Evolutionary conservation across 2,113 vertebrate genomes (phyloP).

Genomic region (Apus apus): DNA sequence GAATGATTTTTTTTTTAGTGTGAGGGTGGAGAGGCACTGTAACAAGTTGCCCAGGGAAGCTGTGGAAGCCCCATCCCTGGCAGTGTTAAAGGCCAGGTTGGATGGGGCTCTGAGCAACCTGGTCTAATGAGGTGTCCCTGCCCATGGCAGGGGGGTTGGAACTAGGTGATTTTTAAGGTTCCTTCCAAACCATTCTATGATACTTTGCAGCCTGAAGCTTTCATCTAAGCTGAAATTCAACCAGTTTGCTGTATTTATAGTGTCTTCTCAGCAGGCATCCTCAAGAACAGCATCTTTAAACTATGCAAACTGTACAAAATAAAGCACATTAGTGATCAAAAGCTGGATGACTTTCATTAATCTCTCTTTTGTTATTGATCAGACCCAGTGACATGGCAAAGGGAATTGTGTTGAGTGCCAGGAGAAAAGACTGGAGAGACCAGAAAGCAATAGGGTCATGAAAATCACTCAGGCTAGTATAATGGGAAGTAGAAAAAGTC

Average conservation of each 20-base stretch:
- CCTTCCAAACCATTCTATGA: too few species aligned
- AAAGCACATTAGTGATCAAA: not conserved
- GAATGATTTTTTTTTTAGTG: too few species aligned
- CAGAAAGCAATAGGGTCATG: not conserved
- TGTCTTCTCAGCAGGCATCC: not conserved
- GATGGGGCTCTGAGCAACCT: too few species aligned
- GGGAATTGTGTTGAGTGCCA: not conserved
- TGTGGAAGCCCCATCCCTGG: too few species aligned
- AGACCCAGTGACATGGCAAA: not conserved
- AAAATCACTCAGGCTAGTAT: not conserved
- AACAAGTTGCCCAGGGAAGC: too few species aligned
- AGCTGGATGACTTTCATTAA: not conserved
- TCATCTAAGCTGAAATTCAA: not conserved
- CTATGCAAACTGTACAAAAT: not conserved
- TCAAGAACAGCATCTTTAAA: not conserved
- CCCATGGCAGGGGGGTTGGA: too few species aligned
- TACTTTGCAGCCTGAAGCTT: not conserved
- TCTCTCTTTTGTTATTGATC: not conserved
- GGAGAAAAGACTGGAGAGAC: not conserved
- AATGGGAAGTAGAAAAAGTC: not conserved
- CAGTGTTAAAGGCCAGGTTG: too few species aligned
- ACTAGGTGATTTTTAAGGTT: too few species aligned
- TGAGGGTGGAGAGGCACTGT: too few species aligned
- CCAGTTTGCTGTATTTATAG: fast-evolving
- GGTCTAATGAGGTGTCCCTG: too few species aligned